Base-by-base conservation (phyloP, 2,797 vertebrate species). In the Chelidonichthys spinosus region DNA sequence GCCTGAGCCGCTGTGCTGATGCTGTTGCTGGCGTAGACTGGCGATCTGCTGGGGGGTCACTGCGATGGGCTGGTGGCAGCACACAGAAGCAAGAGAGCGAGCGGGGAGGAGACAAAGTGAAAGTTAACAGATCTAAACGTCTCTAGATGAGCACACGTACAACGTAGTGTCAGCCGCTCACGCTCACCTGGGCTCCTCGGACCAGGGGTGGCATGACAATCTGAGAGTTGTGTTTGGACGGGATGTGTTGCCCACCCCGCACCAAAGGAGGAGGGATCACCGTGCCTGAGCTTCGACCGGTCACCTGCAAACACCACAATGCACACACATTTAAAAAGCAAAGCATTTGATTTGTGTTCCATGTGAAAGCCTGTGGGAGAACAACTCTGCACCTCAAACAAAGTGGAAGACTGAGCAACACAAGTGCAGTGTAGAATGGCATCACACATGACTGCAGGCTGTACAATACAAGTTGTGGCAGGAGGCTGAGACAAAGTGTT, bases 221-320 rank as follows among this genome's bases (percentile, higher is more conserved):
- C 89, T 98, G 97, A 2, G 97, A 92, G 89, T 92, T 96, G 63
- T 96, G 96, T 84, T 99, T 99, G 54, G 97, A 94, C 36, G 94
- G 93, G 46, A 92, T 54, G 62, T 97, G 97, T 70, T 97, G 96
- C 11, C 97, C 98, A 7, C 98, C 98, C 0, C 98, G 95, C 75
- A 99, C 96, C 93, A 99, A 84, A 0, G 98, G 98, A 18, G 98
- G 98, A 5, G 98, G 98, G 78, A 99, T 97, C 77, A 98, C 96
- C 0, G 96, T 95, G 89, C 96, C 96, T 0, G 96, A 95, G 77
- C 96, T 94, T 60, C 98, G 95, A 6, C 95, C 90, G 0, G 95
- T 94, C 84, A 95, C 93, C 97, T 98, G 92, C n/a, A 47, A 39
- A 79, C 44, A 75, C 37, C 74, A 56, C 11, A 40, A 60, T 2